Evolutionary conservation across 2,888 invertebrate species (phyloP), one percentile per base, ranked within the genome.

Genomic region (Tethea ocularis): DNA sequence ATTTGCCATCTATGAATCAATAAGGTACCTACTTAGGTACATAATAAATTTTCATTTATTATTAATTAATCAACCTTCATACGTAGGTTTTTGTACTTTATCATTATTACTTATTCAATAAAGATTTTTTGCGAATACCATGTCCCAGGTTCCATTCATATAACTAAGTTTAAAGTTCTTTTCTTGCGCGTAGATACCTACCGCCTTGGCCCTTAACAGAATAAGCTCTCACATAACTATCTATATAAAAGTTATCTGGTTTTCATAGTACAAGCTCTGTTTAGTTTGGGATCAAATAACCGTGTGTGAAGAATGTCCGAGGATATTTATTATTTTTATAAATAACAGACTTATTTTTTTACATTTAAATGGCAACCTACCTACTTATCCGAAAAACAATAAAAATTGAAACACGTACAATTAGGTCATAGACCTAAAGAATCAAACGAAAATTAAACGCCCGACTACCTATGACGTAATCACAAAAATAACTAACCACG

Each of bases 401-500:
- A 20, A 1, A 2, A 46, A 46, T 20, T 20, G 46, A 10, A 41
- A 41, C 41, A 46, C 10, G 46, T 46, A 46, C 20, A 11, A 46
- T 20, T 20, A 46, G 46, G 17, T 8, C 46, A 20, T 46, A 46
- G 17, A 46, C 53, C 26, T 22, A 22, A 11, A 52, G 24, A 52
- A 52, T 26, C 20, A 20, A 2, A 17, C 7, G 20, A 46, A 46
- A 20, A 46, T 17, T 15, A 17, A 41, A 17, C 41, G 8, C 41
- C 13, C 23, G 24, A 52, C 22, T 5, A 38, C 38, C 38, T 15
- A 23, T 23, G 51, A 51, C 51, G 8, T 24, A 52, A 67, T 65
- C 68, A 63, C 67, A 67, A 69, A 71, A 71, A 75, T 71, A 75
- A 68, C 65, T 60, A 36, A 20, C 13, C 33, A 22, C n/a, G 54